phyloP scores from a whole-genome alignment of 2,797 vertebrate genomes.

The Acrossocheilus fasciatus region DNA sequence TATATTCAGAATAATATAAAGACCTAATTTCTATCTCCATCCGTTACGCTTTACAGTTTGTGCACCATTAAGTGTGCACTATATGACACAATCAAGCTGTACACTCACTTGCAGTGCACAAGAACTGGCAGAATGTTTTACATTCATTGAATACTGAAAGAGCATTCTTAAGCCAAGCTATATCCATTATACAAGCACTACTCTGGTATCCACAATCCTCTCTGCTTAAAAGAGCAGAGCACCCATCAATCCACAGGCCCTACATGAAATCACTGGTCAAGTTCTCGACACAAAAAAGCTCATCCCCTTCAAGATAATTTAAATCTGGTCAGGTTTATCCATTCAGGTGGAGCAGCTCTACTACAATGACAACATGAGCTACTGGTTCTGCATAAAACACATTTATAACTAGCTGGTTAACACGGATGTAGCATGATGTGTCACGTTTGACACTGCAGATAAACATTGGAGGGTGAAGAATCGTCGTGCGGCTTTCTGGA shows the following conservation, averaged over 20 bases:
- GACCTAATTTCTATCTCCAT: slow-evolving; percentile 24
- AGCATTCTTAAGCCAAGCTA: slow-evolving; percentile 41
- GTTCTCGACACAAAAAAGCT: neutral
- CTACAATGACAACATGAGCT: slow-evolving; percentile 8
- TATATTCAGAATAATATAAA: slow-evolving; percentile 24
- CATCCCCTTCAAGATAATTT: slow-evolving; percentile 4
- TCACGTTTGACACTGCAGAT: slow-evolving; percentile 20
- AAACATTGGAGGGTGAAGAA: neutral
- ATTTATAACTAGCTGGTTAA: slow-evolving; percentile 26
- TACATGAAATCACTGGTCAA: slow-evolving; percentile 13
- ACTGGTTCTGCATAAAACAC: slow-evolving; percentile 14
- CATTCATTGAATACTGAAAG: slow-evolving; percentile 42
- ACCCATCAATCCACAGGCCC: slow-evolving; percentile 14
- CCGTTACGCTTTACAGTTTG: slow-evolving; percentile 3
- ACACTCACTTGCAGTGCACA: slow-evolving; percentile 22
- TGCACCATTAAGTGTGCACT: slow-evolving; percentile 29
- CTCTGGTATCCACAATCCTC: slow-evolving; percentile 31
- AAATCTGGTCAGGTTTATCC: slow-evolving; percentile 13
- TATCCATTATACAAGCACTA: slow-evolving; percentile 24
- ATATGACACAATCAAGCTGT: slow-evolving; percentile 35
- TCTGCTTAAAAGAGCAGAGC: slow-evolving; percentile 35
- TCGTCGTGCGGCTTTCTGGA: neutral
- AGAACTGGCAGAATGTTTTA: slow-evolving; percentile 27
- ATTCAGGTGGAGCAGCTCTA: slow-evolving; percentile 27
- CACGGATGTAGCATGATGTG: neutral